Evolutionary conservation across 2,888 invertebrate genomes (phyloP).

Genomic region (Apeira syringaria): DNA sequence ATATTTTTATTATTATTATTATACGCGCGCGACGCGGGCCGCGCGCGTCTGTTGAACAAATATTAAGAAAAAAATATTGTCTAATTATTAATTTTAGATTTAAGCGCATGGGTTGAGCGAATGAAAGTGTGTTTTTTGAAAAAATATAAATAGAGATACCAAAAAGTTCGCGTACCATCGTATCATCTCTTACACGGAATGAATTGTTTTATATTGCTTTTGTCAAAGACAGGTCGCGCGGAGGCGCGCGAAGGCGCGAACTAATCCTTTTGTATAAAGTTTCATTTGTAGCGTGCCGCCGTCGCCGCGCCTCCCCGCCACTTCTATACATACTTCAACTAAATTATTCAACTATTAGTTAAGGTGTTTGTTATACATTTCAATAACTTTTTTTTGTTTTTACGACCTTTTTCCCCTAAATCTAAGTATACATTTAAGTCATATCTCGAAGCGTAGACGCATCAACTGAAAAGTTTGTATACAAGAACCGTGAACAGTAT

Average conservation of each 20-base stretch:
- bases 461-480: slow-evolving; percentile 65
- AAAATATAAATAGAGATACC: slow-evolving; percentile 51
- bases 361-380: slow-evolving; percentile 83
- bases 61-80: slow-evolving; percentile 77
- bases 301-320: slow-evolving; percentile 39
- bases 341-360: slow-evolving; percentile 81
- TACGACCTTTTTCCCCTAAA: slow-evolving; percentile 79
- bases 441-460: slow-evolving; percentile 82
- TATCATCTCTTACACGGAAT: slow-evolving; percentile 80
- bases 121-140: slow-evolving; percentile 80
- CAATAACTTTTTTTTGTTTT: slow-evolving; percentile 81
- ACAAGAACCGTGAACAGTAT: slow-evolving; percentile 60
- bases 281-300: slow-evolving; percentile 57
- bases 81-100: slow-evolving; percentile 83
- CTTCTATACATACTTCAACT: slow-evolving; percentile 58
- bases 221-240: slow-evolving; percentile 63
- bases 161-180: slow-evolving; percentile 78
- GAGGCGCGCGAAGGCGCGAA: slow-evolving; percentile 38
- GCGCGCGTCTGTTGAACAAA: slow-evolving; percentile 83
- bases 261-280: slow-evolving; percentile 67
- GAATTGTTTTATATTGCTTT: slow-evolving; percentile 82
- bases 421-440: slow-evolving; percentile 82
- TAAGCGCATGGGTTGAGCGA: slow-evolving; percentile 81
- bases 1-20: slow-evolving; percentile 83
- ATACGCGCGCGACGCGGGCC: slow-evolving; percentile 72